Base-by-base conservation (phyloP, 92 coral and sea anemone genomes). In the Bergia sp. region DNA sequence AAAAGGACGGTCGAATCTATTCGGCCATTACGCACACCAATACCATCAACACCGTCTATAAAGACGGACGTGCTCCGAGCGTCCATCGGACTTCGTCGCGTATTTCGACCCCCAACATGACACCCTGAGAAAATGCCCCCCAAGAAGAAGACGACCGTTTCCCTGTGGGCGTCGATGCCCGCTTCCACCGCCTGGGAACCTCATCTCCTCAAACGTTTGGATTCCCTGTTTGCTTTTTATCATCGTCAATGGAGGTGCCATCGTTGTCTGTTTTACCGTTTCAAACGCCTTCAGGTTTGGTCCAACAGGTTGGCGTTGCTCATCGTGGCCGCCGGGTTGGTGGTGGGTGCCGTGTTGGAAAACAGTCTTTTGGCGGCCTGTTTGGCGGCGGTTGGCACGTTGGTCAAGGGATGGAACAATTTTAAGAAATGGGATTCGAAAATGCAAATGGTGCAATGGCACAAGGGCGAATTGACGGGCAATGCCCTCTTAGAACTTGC, bases 331-430 rank as follows among this genome's bases (percentile, higher is more conserved):
- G n/a, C 64, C 0, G 77, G 90, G 12, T 15, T 87, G 40, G 9
- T 77, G 0, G 77, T 64, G 7, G 90, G 84, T 0, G 44, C 85
- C 20, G 7, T 87, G 7, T 43, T 78, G 37, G 20, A 87, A 41
- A 78, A 64, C 47, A 78, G 65, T 40, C 0, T 87, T 3, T 3
- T 64, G 21, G 77, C 20, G 11, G 43, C 66, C 45, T 38, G 77
- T 2, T 29, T 87, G 2, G 49, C 78, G 0, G 85, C 85, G 10
- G 41, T 16, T 9, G 85, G 78, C 0, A 37, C 50, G 0, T 53
- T 87, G 23, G 37, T 78, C 23, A 87, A 87, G 44, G 78, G 90
- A 16, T 87, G 90, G 90, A 57, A 11, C 20, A 6, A 57, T 1
- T 57, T 57, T 11, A 11, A 16, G 20, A 11, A 11, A 11, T 57